phyloP scores from a whole-genome alignment of 2,797 vertebrate species.

The Furcifer pardalis region DNA sequence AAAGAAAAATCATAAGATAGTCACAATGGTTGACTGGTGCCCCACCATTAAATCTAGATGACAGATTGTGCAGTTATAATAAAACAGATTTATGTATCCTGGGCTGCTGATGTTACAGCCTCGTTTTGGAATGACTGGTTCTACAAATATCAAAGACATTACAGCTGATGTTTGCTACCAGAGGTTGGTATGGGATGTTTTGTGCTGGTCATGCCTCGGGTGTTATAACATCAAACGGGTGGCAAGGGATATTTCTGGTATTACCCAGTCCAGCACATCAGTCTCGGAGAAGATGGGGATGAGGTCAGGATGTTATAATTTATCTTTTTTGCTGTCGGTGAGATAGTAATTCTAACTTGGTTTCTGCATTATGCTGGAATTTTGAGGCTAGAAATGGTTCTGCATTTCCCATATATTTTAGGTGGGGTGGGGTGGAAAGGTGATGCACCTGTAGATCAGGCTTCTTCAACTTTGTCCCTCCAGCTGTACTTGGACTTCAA shows the following conservation, averaged over 20 bases:
- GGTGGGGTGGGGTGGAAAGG: too few species aligned
- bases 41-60: not conserved
- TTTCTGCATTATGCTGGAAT: constrained; percentile 16
- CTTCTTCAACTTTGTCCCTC: too few species aligned
- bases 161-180: not conserved
- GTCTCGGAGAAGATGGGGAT: not conserved
- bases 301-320: not conserved
- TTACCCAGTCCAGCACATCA: not conserved
- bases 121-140: too few species aligned
- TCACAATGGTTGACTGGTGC: not conserved
- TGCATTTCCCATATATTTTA: not conserved
- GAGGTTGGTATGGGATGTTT: not conserved
- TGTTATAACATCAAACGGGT: not conserved
- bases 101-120: not conserved
- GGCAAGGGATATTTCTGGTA: too few species aligned
- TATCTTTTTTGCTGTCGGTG: too few species aligned
- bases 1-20: not conserved
- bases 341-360: too few species aligned
- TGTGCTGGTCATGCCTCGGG: not conserved
- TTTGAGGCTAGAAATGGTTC: not conserved
- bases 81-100: not conserved
- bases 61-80: not conserved
- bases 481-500: too few species aligned
- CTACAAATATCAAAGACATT: too few species aligned
- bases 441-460: too few species aligned